phyloP scores from a whole-genome alignment of 2,797 vertebrate species.

The Lacerta agilis region DNA sequence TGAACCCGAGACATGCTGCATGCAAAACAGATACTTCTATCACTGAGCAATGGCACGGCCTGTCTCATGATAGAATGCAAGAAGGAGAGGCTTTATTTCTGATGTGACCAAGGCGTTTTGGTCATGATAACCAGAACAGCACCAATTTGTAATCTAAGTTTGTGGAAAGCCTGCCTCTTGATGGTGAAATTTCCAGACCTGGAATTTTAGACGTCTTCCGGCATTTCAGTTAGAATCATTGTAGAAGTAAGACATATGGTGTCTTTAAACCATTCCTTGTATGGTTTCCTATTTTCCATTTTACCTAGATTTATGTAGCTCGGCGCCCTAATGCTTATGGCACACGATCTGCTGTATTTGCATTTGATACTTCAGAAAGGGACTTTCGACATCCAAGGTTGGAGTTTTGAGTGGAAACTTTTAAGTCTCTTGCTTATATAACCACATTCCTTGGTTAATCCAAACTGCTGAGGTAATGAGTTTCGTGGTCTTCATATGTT shows the following conservation, averaged over 20 bases:
- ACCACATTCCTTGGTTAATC: slow-evolving; percentile 74
- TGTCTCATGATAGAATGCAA: neutral
- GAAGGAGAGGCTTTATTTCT: neutral
- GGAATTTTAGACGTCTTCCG: neutral
- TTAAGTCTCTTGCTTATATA: slow-evolving; percentile 72
- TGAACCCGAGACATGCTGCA: too few relatives aligned
- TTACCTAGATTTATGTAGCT: slow-evolving; percentile 39
- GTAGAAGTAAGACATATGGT: neutral
- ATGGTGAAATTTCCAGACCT: neutral
- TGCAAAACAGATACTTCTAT: neutral
- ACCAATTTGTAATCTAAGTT: neutral
- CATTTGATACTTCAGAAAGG: slow-evolving; percentile 56
- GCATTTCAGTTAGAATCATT: neutral
- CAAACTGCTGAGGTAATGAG: slow-evolving; percentile 76
- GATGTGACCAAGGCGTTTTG: neutral
- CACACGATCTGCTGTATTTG: slow-evolving; percentile 66
- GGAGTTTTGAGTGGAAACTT: slow-evolving; percentile 71
- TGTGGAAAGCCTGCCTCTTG: neutral
- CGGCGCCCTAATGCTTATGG: slow-evolving; percentile 48
- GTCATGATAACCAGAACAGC: neutral
- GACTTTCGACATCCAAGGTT: slow-evolving; percentile 64
- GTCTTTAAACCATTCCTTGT: neutral
- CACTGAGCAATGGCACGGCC: neutral
- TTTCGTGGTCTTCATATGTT: slow-evolving; percentile 74
- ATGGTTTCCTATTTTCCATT: slow-evolving; percentile 43